A percentile compares a stretch with the other conserved stretches of the same genome.
Evolutionary conservation across 2,797 vertebrate species (phyloP).

Genomic region (Psittacula derbiana): DNA sequence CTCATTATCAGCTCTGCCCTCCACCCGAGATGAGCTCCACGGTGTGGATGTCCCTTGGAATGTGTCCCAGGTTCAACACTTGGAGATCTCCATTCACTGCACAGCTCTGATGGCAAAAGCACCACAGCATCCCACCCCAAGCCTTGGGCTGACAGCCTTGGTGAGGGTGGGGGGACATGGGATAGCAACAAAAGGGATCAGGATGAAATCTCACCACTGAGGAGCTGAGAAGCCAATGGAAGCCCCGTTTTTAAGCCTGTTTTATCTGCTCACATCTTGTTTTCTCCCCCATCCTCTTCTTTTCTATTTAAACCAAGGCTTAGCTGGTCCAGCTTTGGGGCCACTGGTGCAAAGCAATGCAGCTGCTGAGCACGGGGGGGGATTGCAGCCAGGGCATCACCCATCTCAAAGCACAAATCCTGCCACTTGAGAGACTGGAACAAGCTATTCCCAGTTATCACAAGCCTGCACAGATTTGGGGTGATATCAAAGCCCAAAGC

Average conservation of each 20-base stretch:
- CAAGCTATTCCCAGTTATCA: neutral
- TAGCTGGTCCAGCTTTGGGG: neutral
- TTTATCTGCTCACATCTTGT: neutral
- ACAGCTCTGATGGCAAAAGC: neutral
- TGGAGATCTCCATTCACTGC: neutral
- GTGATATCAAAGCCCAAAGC: neutral
- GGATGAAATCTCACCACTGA: neutral
- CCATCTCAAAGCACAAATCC: neutral
- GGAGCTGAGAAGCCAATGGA: neutral
- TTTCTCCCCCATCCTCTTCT: neutral
- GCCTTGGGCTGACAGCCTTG: neutral
- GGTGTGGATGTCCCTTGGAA: neutral
- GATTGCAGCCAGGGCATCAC: neutral
- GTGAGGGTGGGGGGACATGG: neutral
- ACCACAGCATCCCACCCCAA: neutral
- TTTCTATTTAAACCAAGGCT: neutral
- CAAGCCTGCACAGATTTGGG: neutral
- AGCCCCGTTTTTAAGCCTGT: neutral
- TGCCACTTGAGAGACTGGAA: neutral
- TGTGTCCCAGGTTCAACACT: fast-evolving
- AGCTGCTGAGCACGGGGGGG: neutral
- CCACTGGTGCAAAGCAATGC: fast-evolving
- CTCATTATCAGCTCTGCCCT: neutral
- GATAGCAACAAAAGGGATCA: neutral
- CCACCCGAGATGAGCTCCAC: fast-evolving